Evolutionary conservation across 2,888 invertebrate species (phyloP).

Genomic region (Hirtodrosophila cameraria): DNA sequence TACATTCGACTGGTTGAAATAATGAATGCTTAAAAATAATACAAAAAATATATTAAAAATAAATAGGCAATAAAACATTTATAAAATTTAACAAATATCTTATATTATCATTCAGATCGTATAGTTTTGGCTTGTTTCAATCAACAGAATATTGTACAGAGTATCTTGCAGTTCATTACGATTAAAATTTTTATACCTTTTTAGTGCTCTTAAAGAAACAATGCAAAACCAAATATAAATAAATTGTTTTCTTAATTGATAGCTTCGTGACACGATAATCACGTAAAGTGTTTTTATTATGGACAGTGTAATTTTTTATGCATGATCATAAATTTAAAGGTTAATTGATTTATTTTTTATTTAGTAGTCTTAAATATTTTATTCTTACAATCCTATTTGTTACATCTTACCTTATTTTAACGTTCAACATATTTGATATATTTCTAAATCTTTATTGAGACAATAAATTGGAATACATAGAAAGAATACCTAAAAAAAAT

Average conservation of each 20-base stretch:
- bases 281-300: constrained; percentile 44
- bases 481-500: no score
- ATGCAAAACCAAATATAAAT: constrained; percentile 28
- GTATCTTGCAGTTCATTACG: constrained; percentile 8
- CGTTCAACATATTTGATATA: no score
- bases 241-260: constrained; percentile 44
- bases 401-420: no score
- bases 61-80: not conserved
- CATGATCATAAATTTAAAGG: constrained; percentile 4
- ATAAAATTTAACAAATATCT: not conserved
- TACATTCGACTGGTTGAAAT: not conserved
- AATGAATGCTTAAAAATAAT: not conserved
- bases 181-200: not conserved
- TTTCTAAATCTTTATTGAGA: no score
- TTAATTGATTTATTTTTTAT: constrained; percentile 6
- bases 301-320: constrained; percentile 6
- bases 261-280: constrained; percentile 39
- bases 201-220: constrained; percentile 14
- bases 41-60: not conserved
- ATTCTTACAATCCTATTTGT: no score
- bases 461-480: no score
- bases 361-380: no score
- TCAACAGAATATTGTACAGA: constrained; percentile 2
- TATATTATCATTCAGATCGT: not conserved
- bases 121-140: not conserved